phyloP scores from a whole-genome alignment of 1,140 invertebrate genomes.

The Teleopsis dalmanni region DNA sequence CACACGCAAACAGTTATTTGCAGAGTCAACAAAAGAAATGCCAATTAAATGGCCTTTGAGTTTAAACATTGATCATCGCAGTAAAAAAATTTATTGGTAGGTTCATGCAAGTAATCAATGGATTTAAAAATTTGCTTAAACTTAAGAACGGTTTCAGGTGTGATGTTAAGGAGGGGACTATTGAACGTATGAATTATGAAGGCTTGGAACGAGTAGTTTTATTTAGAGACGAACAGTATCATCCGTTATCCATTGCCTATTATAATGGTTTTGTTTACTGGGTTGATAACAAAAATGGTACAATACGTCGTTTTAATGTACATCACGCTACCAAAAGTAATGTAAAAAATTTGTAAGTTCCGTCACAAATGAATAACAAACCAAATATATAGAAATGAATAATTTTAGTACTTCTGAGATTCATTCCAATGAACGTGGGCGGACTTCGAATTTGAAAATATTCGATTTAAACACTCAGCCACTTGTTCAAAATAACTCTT shows the following conservation, averaged over 20 bases:
- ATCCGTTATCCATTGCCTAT: constrained; percentile 67
- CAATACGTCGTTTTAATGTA: constrained; percentile 25
- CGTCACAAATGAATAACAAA: too few relatives aligned
- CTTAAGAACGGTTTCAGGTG: constrained; percentile 42
- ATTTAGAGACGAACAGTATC: constrained; percentile 50
- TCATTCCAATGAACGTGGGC: constrained; percentile 17
- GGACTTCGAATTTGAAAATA: constrained; percentile 25
- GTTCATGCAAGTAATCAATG: neutral
- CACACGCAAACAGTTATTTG: constrained; percentile 48
- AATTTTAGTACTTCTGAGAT: constrained; percentile 1
- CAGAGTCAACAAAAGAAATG: constrained; percentile 42
- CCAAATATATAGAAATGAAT: too few relatives aligned
- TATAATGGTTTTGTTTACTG: constrained; percentile 59
- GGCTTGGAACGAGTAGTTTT: constrained; percentile 60
- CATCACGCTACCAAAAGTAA: constrained; percentile 6
- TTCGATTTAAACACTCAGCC: constrained; percentile 18
- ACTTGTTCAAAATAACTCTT: constrained; percentile 20
- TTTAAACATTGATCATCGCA: constrained; percentile 72
- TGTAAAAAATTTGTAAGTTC: constrained; percentile 3
- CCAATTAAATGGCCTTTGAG: constrained; percentile 77
- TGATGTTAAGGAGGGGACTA: constrained; percentile 48
- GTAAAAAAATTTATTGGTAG: constrained; percentile 64
- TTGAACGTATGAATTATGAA: constrained; percentile 70
- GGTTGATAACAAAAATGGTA: constrained; percentile 50
- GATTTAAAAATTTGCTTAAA: neutral